Evolutionary conservation across 2,797 vertebrate genomes (phyloP).

Genomic region (Pogonophryne albipinna): DNA sequence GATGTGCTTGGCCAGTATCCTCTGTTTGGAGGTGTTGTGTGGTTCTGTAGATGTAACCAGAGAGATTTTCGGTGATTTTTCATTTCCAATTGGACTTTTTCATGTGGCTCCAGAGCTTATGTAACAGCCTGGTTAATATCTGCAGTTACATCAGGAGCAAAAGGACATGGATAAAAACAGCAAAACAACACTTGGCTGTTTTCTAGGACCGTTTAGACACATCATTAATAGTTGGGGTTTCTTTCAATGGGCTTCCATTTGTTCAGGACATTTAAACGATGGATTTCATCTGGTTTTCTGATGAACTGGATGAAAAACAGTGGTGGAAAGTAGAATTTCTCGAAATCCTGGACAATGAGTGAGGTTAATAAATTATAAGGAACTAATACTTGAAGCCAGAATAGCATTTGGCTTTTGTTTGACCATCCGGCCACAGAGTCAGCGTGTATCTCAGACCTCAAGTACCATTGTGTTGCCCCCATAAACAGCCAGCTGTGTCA

Average conservation of each 20-base stretch:
- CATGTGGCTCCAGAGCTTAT: conserved; percentile 74
- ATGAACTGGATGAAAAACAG: conserved; percentile 37
- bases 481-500: conserved; percentile 76
- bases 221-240: conserved; percentile 39
- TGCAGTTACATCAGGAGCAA: conserved; percentile 71
- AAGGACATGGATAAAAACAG: conserved; percentile 51
- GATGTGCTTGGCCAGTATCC: conserved; percentile 59
- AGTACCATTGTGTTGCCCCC: conserved; percentile 36
- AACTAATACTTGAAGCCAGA: conserved; percentile 48
- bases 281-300: conserved; percentile 38
- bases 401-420: conserved; percentile 73
- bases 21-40: conserved; percentile 42
- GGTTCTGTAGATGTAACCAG: conserved; percentile 61
- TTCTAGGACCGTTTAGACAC: conserved; percentile 48
- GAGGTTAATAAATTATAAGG: conserved; percentile 67
- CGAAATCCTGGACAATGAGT: conserved; percentile 42
- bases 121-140: conserved; percentile 66
- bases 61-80: conserved; percentile 60
- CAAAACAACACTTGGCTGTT: conserved; percentile 52
- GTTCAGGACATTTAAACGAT: conserved; percentile 35
- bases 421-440: conserved; percentile 55
- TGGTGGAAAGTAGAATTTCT: conserved; percentile 54
- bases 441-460: conserved; percentile 29
- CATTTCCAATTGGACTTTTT: conserved; percentile 69
- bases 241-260: conserved; percentile 38